Conservation (phyloP, 2,888 invertebrate species). For the Habroteleia sp. region DNA sequence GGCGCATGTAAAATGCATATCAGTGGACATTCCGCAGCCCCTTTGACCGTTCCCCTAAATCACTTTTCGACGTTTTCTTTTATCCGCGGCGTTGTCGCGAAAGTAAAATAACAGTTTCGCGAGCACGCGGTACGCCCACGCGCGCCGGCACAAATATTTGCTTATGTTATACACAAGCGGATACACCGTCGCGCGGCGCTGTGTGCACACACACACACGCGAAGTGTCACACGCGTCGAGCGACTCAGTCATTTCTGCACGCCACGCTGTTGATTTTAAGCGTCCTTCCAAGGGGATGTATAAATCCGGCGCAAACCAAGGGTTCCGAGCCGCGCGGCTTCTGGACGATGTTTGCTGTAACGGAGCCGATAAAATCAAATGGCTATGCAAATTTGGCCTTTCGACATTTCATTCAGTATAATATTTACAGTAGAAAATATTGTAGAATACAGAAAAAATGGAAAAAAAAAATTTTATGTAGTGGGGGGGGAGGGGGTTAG, state of each 20-base stretch:
- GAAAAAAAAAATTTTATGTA: no score
- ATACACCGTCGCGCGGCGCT: no score
- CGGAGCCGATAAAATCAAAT: constrained; percentile 9
- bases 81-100: constrained; percentile 26
- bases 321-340: constrained; percentile 4
- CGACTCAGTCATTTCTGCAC: constrained; percentile 36
- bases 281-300: neutral
- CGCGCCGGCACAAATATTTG: constrained; percentile 31
- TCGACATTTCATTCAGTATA: neutral
- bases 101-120: constrained; percentile 43
- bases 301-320: neutral
- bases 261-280: constrained; percentile 30
- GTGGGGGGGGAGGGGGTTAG: no score
- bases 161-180: constrained; percentile 20
- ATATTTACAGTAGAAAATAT: no score
- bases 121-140: constrained; percentile 1
- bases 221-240: no score
- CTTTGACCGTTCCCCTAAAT: constrained; percentile 11
- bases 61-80: constrained; percentile 40
- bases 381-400: constrained; percentile 11
- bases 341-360: constrained; percentile 8
- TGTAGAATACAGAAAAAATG: no score
- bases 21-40: constrained; percentile 33
- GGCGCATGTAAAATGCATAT: constrained; percentile 28
- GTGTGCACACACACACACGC: no score